Evolutionary conservation across 2,113 vertebrate species (phyloP), one percentile per base, ranked within the genome.

Genomic region (Syngnathus typhle): DNA sequence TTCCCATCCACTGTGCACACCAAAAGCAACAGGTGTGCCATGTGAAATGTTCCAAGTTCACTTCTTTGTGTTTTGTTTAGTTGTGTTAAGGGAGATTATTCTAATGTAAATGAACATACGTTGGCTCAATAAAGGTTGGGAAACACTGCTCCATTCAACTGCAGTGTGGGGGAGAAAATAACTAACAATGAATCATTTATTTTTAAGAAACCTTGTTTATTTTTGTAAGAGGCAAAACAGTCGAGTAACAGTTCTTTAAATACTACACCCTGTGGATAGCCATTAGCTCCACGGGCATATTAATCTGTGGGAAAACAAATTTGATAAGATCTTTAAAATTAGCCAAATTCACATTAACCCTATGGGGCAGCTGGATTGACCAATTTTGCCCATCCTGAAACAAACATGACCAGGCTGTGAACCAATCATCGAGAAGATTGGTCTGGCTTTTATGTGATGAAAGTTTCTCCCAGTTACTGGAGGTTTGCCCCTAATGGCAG

Each of bases 121-220:
- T 58, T 58, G 27, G 11, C 55, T 58, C 15, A 8, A 36, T 36
- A 16, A 58, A 8, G 55, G 13, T 37, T 15, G 6, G 4, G 52
- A 58, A 58, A 58, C 27, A 36, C 12, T 32, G 61, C 72, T 63
- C 61, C 7, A 65, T 67, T 70, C 47, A 69, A 73, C 64, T 69
- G 38, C 27, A 62, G 49, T 18, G 65, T 72, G 66, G 62, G 19
- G 47, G 19, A 70, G 72, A 67, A 72, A 74, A 69, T 64, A 52
- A 63, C 12, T n/a, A 3, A 54, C 43, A 65, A 44, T 23, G 52
- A 58, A 32, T 62, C 21, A 4, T 64, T 64, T 61, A 47, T 36
- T 44, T 51, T 63, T 39, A 44, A 37, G 18, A 70, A 60, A 2
- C 47, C 19, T 27, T 60, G 41, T 70, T 70, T 55, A 70, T 64